These are phyloP conservation scores for Parasteatoda lunata DNA, from an alignment of 2,888 invertebrate species.

Conservation along the genomic window DNA sequence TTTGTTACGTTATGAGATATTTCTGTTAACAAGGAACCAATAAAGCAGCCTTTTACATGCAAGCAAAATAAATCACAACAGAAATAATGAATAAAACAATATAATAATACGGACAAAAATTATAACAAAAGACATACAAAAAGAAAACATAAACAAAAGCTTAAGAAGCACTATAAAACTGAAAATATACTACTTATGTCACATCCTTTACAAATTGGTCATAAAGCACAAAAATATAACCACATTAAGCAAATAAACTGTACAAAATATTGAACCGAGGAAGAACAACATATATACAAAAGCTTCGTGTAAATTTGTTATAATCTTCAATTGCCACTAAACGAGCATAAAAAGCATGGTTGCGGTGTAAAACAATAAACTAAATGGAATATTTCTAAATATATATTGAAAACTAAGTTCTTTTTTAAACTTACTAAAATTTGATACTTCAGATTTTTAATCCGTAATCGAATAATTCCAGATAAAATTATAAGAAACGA, in stretches of 20 bases:
- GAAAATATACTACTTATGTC: constrained; percentile 28
- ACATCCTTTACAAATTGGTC: constrained; percentile 41
- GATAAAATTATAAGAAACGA: too few relatives aligned
- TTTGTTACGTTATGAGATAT: background rate
- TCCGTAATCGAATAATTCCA: too few relatives aligned
- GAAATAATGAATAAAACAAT: constrained; percentile 33
- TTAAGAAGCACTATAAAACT: constrained; percentile 47
- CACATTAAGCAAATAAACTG: constrained; percentile 47
- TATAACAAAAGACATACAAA: constrained; percentile 34
- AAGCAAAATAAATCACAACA: constrained; percentile 35
- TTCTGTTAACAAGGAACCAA: constrained; percentile 16
- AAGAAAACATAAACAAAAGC: constrained; percentile 52
- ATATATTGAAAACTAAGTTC: too few relatives aligned
- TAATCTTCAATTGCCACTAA: constrained; percentile 27
- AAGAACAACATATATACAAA: constrained; percentile 42
- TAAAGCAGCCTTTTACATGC: constrained; percentile 22
- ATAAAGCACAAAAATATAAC: constrained; percentile 39
- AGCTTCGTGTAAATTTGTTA: constrained; percentile 15
- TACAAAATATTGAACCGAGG: constrained; percentile 47
- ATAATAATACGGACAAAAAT: constrained; percentile 39
- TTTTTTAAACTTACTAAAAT: too few relatives aligned
- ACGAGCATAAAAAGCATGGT: too few relatives aligned
- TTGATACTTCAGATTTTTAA: too few relatives aligned
- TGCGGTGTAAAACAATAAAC: too few relatives aligned
- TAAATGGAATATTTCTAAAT: too few relatives aligned